These are phyloP conservation scores for Plagodis pulveraria DNA, from an alignment of 2,888 invertebrate genomes.

Conservation along the genomic window DNA sequence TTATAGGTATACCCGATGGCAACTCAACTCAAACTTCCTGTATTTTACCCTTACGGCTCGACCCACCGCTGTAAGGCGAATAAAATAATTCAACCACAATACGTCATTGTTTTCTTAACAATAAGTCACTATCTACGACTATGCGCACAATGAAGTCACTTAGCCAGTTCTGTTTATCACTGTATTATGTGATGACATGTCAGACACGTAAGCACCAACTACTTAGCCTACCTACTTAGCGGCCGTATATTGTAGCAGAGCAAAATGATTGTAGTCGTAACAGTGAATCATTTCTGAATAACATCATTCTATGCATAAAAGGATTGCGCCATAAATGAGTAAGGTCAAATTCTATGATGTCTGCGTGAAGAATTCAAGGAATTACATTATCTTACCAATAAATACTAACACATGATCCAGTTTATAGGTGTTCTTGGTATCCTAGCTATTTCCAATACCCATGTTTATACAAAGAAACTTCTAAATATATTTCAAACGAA, in stretches of 20 bases:
- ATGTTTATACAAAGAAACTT: too few species aligned
- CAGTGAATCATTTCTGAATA: slow-evolving; percentile 18
- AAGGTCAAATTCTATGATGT: slow-evolving; percentile 8
- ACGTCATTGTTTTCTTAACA: slow-evolving; percentile 7
- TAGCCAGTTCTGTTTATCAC: slow-evolving; percentile 1
- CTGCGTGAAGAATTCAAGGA: not conserved
- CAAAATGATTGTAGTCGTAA: too few species aligned
- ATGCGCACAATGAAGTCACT: slow-evolving; percentile 18
- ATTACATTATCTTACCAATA: too few species aligned
- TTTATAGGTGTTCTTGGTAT: too few species aligned
- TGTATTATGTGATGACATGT: slow-evolving; percentile 1
- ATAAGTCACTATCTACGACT: not conserved
- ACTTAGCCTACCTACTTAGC: slow-evolving; percentile 1
- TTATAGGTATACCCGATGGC: too few species aligned
- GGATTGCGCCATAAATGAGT: slow-evolving; percentile 14
- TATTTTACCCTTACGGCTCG: too few species aligned
- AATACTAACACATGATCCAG: too few species aligned
- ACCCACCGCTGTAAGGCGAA: not conserved
- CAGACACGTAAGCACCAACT: not conserved
- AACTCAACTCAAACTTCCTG: too few species aligned
- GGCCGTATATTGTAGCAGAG: slow-evolving; percentile 9
- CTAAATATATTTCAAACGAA: too few species aligned
- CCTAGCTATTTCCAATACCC: too few species aligned
- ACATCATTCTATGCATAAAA: slow-evolving; percentile 10
- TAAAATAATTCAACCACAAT: slow-evolving; percentile 6